Percentiles rank a stretch among this genome's conserved stretches.
phyloP scores from a whole-genome alignment of 1,140 invertebrate genomes.

The Drosophila nigromelanica region DNA sequence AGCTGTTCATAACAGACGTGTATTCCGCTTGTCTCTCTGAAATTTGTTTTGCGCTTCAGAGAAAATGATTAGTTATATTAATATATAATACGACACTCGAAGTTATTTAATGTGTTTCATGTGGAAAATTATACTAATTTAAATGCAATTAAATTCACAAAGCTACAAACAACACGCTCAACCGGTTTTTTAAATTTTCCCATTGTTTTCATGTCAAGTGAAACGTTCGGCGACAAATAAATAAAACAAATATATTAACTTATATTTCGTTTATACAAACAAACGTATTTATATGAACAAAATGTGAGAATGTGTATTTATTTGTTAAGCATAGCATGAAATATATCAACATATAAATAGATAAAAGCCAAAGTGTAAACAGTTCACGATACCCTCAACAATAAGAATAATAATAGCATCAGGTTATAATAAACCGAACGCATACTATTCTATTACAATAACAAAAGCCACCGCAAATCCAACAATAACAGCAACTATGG shows the following conservation, averaged over 20 bases:
- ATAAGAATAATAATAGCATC: conserved; percentile 26
- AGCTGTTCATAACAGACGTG: conserved; percentile 41
- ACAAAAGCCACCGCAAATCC: conserved; percentile 21
- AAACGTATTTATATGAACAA: too few species aligned
- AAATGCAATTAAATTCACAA: conserved; percentile 21
- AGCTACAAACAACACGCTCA: conserved; percentile 8
- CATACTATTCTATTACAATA: conserved; percentile 1
- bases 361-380: conserved; percentile 18
- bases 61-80: conserved; percentile 25
- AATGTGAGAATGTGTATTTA: not conserved
- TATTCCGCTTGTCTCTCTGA: conserved; percentile 7
- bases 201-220: conserved; percentile 5
- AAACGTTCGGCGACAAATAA: conserved; percentile 20
- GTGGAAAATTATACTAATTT: conserved; percentile 21
- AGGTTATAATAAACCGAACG: not conserved
- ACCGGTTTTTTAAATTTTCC: conserved; percentile 31
- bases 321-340: not conserved
- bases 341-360: not conserved
- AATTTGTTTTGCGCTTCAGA: conserved; percentile 18
- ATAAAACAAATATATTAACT: conserved; percentile 11
- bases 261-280: conserved; percentile 8
- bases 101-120: conserved; percentile 14
- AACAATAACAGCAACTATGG: conserved; percentile 52
- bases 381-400: not conserved
- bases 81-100: conserved; percentile 4